Conservation (phyloP, 2,113 vertebrate genomes). For the Bufo gargarizans region DNA sequence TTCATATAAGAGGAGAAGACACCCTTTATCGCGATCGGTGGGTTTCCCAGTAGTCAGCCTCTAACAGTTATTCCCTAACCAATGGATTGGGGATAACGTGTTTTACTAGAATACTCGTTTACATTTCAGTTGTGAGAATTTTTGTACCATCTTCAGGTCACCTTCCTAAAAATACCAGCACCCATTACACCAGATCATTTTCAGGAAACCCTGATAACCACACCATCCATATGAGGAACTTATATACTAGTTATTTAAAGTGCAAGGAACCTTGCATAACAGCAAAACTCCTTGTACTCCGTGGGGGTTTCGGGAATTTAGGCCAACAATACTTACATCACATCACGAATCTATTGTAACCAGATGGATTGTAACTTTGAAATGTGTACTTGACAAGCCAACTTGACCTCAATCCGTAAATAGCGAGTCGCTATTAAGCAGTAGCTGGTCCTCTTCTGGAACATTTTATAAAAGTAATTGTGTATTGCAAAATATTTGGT, state of each 20-base stretch:
- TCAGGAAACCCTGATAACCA: background rate
- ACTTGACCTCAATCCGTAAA: background rate
- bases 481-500: conserved; percentile 36
- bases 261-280: background rate
- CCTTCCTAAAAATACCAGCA: background rate
- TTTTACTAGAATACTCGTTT: background rate
- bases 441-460: background rate
- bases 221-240: background rate
- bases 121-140: background rate
- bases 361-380: conserved; percentile 34
- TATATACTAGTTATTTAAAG: background rate
- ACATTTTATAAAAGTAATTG: background rate
- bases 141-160: background rate
- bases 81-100: no score
- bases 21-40: no score
- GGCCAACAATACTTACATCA: background rate
- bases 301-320: background rate
- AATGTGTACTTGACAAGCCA: conserved; percentile 17
- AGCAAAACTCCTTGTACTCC: background rate
- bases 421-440: background rate
- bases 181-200: background rate
- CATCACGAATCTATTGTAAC: background rate
- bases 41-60: no score
- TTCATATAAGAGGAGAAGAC: no score
- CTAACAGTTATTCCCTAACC: no score